Evolutionary conservation across 1,140 invertebrate genomes (phyloP).

Genomic region (Drosophila leontia): DNA sequence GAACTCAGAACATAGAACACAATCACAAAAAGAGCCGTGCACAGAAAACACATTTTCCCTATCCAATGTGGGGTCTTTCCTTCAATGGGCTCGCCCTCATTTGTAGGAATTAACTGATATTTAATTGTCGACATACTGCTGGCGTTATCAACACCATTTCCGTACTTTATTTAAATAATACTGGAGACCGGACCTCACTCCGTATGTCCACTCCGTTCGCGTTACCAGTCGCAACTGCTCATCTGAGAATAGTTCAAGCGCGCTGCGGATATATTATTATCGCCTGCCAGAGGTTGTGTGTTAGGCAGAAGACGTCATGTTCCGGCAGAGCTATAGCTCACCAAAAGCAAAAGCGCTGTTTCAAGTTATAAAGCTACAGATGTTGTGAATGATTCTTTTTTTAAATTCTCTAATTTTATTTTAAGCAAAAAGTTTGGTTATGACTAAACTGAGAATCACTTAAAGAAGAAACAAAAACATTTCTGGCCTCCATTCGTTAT

Average conservation of each 20-base stretch:
- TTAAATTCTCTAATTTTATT: not conserved
- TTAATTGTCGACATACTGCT: constrained; percentile 30
- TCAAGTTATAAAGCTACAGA: not conserved
- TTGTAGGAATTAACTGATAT: constrained; percentile 35
- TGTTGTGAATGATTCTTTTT: not conserved
- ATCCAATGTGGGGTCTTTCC: constrained; percentile 4
- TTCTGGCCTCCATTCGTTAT: not conserved
- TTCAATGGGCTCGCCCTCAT: not conserved
- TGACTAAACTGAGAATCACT: not conserved
- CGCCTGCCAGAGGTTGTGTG: not conserved
- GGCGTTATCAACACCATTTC: constrained; percentile 11
- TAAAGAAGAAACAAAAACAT: not conserved
- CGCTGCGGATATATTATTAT: constrained; percentile 6
- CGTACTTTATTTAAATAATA: not conserved
- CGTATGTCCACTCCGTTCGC: constrained; percentile 12
- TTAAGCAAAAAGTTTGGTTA: not conserved
- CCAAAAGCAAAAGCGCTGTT: not conserved
- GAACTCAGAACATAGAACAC: constrained; percentile 7
- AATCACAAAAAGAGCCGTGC: constrained; percentile 1
- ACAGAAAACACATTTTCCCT: not conserved
- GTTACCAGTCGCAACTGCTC: not conserved
- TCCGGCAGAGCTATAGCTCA: not conserved
- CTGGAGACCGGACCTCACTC: not conserved
- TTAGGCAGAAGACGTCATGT: constrained; percentile 1
- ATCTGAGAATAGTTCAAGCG: not conserved